Evolutionary conservation across 2,797 vertebrate species (phyloP).

Genomic region (Cynopterus sphinx): DNA sequence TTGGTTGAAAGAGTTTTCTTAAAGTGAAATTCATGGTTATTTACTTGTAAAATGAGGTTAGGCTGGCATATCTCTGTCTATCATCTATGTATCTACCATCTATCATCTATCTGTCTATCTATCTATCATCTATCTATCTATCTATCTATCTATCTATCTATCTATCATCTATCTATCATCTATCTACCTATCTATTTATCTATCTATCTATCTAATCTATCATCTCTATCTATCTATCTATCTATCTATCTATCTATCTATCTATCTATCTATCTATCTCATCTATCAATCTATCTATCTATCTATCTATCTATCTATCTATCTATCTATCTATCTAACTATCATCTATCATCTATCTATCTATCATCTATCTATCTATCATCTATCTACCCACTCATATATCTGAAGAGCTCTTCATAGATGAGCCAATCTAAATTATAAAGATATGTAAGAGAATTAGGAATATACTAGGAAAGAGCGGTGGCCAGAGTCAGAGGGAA

Average conservation of each 20-base stretch:
- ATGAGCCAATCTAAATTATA: neutral
- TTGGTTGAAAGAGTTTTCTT: constrained; percentile 44
- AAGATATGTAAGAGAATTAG: neutral
- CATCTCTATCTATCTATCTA: too few species aligned
- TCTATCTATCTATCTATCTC: too few species aligned
- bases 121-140: neutral
- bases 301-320: neutral
- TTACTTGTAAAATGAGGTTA: neutral
- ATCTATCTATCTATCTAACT: neutral
- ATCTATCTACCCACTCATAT: too few species aligned
- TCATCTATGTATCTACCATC: neutral
- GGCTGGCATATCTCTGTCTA: neutral
- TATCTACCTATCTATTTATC: too few species aligned
- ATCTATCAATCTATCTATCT: too few species aligned
- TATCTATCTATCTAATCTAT: too few species aligned
- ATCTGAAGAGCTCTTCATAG: neutral
- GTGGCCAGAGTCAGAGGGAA: neutral
- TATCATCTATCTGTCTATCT: too few species aligned
- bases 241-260: too few species aligned
- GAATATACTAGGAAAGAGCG: neutral
- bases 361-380: neutral
- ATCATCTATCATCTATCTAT: neutral
- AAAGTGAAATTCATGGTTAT: neutral
- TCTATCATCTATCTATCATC: too few species aligned
- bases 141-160: neutral